These are phyloP conservation scores for Cheumatopsyche charites DNA, from an alignment of 1,140 invertebrate species.

Conservation along the genomic window DNA sequence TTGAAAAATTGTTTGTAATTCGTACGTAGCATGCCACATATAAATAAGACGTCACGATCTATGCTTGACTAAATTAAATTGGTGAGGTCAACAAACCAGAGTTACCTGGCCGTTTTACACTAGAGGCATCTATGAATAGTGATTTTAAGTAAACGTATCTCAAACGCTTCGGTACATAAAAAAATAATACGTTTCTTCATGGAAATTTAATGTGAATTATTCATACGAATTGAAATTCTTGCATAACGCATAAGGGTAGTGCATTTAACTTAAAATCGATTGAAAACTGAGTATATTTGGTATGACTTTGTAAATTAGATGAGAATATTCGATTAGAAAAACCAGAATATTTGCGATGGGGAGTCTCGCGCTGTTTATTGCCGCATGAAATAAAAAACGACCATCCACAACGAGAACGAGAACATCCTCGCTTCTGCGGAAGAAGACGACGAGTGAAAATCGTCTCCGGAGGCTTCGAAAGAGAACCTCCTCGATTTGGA, in stretches of 20 bases:
- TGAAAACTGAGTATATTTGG: no score
- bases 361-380: not conserved
- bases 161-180: no score
- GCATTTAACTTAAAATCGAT: no score
- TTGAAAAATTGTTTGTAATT: not conserved
- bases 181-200: no score
- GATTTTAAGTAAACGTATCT: no score
- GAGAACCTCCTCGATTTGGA: constrained; percentile 35
- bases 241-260: no score
- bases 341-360: not conserved
- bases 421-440: not conserved
- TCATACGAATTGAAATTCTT: no score
- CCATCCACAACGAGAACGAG: constrained; percentile 11
- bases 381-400: not conserved
- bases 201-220: no score
- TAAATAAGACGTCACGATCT: constrained; percentile 24
- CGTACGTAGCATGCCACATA: not conserved
- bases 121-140: constrained; percentile 26
- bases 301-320: no score
- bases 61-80: constrained; percentile 32
- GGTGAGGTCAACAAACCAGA: constrained; percentile 45
- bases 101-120: constrained; percentile 26
- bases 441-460: constrained; percentile 22
- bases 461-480: constrained; percentile 23
- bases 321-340: no score